These are phyloP conservation scores for Penelope pileata DNA, from an alignment of 2,113 vertebrate genomes.

Conservation along the genomic window DNA sequence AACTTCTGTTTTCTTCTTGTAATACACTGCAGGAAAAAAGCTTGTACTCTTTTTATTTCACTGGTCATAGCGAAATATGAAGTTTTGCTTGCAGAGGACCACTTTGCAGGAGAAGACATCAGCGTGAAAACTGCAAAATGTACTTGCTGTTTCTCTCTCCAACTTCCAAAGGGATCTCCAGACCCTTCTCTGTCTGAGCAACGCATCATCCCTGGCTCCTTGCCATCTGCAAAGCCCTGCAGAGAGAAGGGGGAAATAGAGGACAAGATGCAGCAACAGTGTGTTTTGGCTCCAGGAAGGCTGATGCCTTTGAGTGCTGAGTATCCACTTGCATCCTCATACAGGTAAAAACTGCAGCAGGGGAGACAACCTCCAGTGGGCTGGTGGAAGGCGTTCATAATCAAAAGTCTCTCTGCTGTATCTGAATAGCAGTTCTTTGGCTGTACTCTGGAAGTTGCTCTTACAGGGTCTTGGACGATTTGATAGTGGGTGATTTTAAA, in stretches of 20 bases:
- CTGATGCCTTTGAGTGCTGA: background rate
- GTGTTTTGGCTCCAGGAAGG: background rate
- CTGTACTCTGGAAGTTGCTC: background rate
- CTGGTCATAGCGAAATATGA: background rate
- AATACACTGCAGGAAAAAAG: background rate
- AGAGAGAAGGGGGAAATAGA: background rate
- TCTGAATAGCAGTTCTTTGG: background rate
- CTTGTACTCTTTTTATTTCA: background rate
- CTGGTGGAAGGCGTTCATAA: background rate
- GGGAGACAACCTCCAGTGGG: background rate
- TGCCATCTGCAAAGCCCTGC: rapidly evolving
- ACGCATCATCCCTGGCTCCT: background rate
- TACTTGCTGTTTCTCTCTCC: background rate
- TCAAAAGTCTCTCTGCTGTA: background rate
- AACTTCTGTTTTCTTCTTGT: background rate
- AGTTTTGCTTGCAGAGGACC: rapidly evolving
- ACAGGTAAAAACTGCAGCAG: background rate
- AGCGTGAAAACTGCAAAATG: background rate
- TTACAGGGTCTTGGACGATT: background rate
- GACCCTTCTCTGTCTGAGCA: background rate
- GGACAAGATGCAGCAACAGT: background rate
- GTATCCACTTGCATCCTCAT: background rate
- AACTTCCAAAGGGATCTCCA: background rate
- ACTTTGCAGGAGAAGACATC: background rate
- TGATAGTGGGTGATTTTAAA: background rate